Evolutionary conservation across 2,797 vertebrate genomes (phyloP).

Genomic region (Neoniphon sammara): DNA sequence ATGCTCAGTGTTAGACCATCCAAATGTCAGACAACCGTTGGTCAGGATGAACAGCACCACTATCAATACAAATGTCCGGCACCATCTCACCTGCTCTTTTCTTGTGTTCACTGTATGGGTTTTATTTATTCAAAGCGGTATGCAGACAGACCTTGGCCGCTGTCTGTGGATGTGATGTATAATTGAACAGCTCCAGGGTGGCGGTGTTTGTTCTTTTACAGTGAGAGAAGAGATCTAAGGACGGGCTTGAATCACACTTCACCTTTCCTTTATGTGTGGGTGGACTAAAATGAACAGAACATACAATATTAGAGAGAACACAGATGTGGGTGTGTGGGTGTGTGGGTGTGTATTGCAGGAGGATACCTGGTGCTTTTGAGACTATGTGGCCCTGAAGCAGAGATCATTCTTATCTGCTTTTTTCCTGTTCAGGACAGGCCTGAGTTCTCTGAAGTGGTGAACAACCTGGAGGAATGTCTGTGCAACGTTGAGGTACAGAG

Average conservation of each 20-base stretch:
- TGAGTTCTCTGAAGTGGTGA: constrained; percentile 93
- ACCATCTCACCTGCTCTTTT: too few relatives aligned
- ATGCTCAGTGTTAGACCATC: too few relatives aligned
- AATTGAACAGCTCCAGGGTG: constrained; percentile 62
- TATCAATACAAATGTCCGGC: too few relatives aligned
- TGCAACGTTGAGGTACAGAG: constrained; percentile 91
- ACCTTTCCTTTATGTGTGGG: constrained; percentile 61
- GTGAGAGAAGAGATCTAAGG: constrained; percentile 55
- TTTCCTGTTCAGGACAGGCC: constrained; percentile 88
- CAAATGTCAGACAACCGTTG: too few relatives aligned
- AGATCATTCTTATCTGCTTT: neutral
- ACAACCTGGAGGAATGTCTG: constrained; percentile 92
- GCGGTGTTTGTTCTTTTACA: constrained; percentile 60
- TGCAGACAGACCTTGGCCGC: constrained; percentile 9
- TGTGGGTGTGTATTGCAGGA: constrained; percentile 13
- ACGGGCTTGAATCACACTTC: constrained; percentile 67
- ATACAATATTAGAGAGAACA: constrained; percentile 3
- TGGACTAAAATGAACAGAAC: constrained; percentile 39
- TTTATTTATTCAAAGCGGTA: constrained; percentile 14
- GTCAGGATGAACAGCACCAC: too few relatives aligned
- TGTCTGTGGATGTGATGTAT: constrained; percentile 63
- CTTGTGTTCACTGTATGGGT: neutral
- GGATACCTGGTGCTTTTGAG: neutral
- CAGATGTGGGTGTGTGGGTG: constrained; percentile 28
- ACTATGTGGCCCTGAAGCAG: neutral